These are phyloP conservation scores for Trachelus iudaicus DNA, from an alignment of 2,888 invertebrate species.

Conservation along the genomic window DNA sequence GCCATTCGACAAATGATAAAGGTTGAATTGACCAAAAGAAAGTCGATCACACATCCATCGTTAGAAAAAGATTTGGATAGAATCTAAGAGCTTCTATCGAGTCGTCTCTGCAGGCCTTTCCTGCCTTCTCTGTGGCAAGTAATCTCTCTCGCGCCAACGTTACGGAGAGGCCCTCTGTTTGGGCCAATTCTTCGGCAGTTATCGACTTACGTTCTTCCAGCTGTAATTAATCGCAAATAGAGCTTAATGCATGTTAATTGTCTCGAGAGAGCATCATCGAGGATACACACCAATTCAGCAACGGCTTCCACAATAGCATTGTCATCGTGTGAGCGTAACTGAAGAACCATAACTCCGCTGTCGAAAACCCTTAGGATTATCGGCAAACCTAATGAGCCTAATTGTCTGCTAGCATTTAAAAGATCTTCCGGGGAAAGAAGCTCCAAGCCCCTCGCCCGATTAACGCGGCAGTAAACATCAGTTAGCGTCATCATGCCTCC, in stretches of 20 bases:
- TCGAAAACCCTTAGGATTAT: conserved; percentile 86
- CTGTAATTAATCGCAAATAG: conserved; percentile 63
- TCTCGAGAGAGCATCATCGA: not conserved
- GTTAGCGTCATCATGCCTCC: conserved; percentile 97
- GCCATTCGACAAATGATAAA: not conserved
- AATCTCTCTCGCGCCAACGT: conserved; percentile 91
- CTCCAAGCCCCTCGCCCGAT: conserved; percentile 95
- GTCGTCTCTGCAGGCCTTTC: conserved; percentile 93
- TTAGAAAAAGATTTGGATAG: conserved; percentile 89
- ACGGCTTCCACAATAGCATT: conserved; percentile 77
- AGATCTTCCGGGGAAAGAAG: conserved; percentile 97
- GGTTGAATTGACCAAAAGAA: not conserved
- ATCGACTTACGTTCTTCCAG: conserved; percentile 77
- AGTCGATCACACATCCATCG: conserved; percentile 58
- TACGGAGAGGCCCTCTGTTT: conserved; percentile 84
- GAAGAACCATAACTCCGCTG: conserved; percentile 95
- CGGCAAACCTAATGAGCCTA: conserved; percentile 75
- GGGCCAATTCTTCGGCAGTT: conserved; percentile 89
- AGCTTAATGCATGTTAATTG: not conserved
- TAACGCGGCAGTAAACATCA: conserved; percentile 97
- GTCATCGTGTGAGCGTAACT: conserved; percentile 81
- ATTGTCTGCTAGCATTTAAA: conserved; percentile 85
- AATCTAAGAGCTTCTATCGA: conserved; percentile 94
- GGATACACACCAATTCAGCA: conserved; percentile 70
- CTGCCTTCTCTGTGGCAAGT: conserved; percentile 85